Evolutionary conservation across 2,797 vertebrate genomes (phyloP), one percentile per base, ranked within the genome.

Genomic region (Clamator glandarius): DNA sequence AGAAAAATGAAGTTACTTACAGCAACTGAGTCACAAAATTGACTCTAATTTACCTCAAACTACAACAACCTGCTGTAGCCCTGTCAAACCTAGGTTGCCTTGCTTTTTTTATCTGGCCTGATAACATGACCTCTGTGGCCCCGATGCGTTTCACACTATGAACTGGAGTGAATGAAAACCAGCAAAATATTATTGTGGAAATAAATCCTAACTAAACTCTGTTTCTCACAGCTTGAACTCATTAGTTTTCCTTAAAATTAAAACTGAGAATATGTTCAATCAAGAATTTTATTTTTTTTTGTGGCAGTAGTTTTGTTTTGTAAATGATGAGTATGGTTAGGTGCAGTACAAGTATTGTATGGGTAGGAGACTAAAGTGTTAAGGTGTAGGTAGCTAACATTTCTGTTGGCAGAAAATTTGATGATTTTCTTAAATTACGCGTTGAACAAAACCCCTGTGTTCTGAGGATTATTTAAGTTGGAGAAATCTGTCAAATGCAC

Each of bases 361-460:
- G 23, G 28, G 5, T 42, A 59, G 52, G 61, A 41, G 51, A 69
- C 3, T 24, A 9, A 25, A 8, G 21, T 44, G 41, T 70, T 44
- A 48, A 59, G 24, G 29, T 69, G 7, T 24, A 58, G 36, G 8
- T 15, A 64, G 36, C 31, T 69, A 35, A 36, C 4, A 1, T 54
- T 79, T 87, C 35, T 55, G 4, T 83, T 83, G 57, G 31, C 20
- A 84, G 35, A 74, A 62, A 73, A 80, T 5, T 0, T 5, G 16
- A 11, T 29, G 11, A 11, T 84, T 75, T 87, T 64, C 21, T 78
- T n/a, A 64, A 36, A 41, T 55, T 67, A 28, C 13, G 58, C 80
- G 16, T 54, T 88, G 31, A 2, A 52, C 31, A 35, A 48, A 0
- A 4, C 11, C 6, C 5, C 29, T 9, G 3, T 41, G 8, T 66